Evolutionary conservation across 35 echinoderm and acorn worm genomes (phyloP).

Genomic region (Hemicentrotus pulcherrimus): DNA sequence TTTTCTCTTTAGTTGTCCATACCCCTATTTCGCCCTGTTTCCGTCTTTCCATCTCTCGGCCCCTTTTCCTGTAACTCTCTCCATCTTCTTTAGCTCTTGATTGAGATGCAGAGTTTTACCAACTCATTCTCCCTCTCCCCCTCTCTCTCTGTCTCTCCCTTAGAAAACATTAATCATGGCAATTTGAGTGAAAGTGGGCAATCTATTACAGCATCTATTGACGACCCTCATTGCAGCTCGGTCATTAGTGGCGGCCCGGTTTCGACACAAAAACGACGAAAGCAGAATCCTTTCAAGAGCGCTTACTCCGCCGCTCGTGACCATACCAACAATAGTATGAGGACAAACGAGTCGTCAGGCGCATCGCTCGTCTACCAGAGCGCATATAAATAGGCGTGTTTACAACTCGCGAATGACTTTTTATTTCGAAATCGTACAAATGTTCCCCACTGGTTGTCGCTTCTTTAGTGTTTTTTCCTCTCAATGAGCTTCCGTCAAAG

Average conservation of each 20-base stretch:
- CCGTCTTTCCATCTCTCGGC: background rate
- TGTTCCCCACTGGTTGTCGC: background rate
- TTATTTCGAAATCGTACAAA: constrained; percentile 47
- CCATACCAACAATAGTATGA: constrained; percentile 32
- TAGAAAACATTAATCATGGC: constrained; percentile 38
- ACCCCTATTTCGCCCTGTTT: background rate
- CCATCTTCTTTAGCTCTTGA: background rate
- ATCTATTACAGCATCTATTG: constrained; percentile 32
- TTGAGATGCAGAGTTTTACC: background rate
- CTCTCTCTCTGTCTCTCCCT: background rate
- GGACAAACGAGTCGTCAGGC: constrained; percentile 23
- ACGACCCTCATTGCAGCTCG: background rate
- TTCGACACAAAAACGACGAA: constrained; percentile 27
- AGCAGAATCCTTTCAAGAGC: constrained; percentile 27
- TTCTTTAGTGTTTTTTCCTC: background rate
- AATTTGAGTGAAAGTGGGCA: constrained; percentile 38
- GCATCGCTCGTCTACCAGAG: background rate
- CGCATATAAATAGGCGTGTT: constrained; percentile 46
- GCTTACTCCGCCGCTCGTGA: constrained; percentile 14
- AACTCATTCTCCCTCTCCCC: background rate
- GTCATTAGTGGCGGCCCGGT: constrained; percentile 26
- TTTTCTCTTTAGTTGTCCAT: no score
- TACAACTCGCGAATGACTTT: constrained; percentile 49
- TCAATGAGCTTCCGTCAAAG: constrained; percentile 10
- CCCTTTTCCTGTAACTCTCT: background rate